phyloP scores from a whole-genome alignment of 1,140 invertebrate genomes.

The Philotrypesis tridentata region DNA sequence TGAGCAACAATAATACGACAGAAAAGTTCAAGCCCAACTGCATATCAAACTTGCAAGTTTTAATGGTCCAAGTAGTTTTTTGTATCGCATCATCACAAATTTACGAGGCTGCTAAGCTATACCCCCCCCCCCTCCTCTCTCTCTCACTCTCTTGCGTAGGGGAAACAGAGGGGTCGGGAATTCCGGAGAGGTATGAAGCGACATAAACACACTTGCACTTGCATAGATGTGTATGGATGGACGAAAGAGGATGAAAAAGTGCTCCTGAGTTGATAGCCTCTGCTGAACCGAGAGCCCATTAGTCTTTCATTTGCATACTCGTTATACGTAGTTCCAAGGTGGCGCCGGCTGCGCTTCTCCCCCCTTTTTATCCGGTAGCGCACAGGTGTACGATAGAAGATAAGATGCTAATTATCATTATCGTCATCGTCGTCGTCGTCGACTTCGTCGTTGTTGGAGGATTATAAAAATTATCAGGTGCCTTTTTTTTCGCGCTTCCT shows the following conservation, averaged over 20 bases:
- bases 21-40: not conserved
- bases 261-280: not conserved
- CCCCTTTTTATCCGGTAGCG: not conserved
- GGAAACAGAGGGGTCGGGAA: not conserved
- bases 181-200: not conserved
- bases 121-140: not conserved
- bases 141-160: too few species aligned
- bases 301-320: slow-evolving; percentile 59
- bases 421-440: not conserved
- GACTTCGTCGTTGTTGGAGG: not conserved
- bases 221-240: too few species aligned
- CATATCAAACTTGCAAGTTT: not conserved
- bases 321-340: not conserved
- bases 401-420: not conserved
- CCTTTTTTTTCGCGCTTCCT: not conserved
- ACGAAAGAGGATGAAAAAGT: not conserved
- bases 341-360: not conserved
- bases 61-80: slow-evolving; percentile 22
- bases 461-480: slow-evolving; percentile 5
- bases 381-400: not conserved
- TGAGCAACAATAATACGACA: not conserved
- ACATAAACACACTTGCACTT: not conserved
- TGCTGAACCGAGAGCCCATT: slow-evolving; percentile 46
- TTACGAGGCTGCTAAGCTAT: not conserved
- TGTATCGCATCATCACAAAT: not conserved